Conservation (phyloP, 1,140 invertebrate genomes). For the Chrysopa pallens region DNA sequence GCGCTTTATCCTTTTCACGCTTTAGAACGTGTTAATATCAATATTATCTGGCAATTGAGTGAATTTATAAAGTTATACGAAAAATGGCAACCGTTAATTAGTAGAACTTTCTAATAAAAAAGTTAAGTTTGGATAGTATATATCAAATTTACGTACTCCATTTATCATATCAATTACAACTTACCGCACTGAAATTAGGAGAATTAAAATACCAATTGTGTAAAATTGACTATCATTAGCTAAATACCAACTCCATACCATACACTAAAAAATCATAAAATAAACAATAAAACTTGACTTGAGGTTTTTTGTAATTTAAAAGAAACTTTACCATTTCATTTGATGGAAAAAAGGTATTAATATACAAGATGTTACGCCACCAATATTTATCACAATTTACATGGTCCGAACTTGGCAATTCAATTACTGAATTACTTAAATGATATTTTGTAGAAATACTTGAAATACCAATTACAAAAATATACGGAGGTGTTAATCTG, state of each 20-base stretch:
- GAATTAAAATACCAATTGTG: conserved; percentile 17
- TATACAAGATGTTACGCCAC: conserved; percentile 25
- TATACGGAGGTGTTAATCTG: conserved; percentile 21
- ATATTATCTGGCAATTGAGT: too few species aligned
- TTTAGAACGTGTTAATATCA: too few species aligned
- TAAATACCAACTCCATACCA: conserved; percentile 23
- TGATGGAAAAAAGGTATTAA: conserved; percentile 23
- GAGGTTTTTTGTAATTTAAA: too few species aligned
- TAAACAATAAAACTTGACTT: too few species aligned
- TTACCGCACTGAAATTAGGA: conserved; percentile 18
- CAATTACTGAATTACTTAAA: conserved; percentile 16
- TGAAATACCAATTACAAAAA: conserved; percentile 18
- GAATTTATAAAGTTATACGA: too few species aligned
- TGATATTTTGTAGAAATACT: conserved; percentile 19
- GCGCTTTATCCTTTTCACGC: too few species aligned
- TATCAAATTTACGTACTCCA: too few species aligned
- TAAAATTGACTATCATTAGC: conserved; percentile 23
- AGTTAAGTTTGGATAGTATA: too few species aligned
- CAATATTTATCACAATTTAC: conserved; percentile 23
- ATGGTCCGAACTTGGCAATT: conserved; percentile 17
- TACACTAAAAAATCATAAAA: too few species aligned
- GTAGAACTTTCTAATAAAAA: too few species aligned
- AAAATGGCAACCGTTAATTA: too few species aligned
- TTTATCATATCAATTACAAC: too few species aligned
- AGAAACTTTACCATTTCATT: conserved; percentile 19